Conservation (phyloP, 1,140 invertebrate species). For the Psix sp. region DNA sequence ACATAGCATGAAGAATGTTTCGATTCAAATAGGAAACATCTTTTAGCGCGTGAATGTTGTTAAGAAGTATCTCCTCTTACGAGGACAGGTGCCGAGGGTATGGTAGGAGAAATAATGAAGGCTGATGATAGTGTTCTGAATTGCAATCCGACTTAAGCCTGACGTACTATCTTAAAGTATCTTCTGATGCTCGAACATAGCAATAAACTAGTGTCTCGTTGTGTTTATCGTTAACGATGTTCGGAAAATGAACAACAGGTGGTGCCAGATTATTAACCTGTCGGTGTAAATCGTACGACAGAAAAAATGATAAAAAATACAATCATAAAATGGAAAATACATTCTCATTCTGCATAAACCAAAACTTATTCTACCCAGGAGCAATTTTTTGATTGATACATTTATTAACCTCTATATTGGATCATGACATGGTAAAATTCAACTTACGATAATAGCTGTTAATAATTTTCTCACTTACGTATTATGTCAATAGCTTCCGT, state of each 20-base stretch:
- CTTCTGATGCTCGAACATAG: slow-evolving; percentile 13
- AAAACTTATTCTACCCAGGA: too few relatives aligned
- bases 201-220: slow-evolving; percentile 41
- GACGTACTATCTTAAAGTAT: slow-evolving; percentile 15
- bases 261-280: slow-evolving; percentile 32
- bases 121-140: slow-evolving; percentile 29
- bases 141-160: slow-evolving; percentile 13
- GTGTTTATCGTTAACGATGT: slow-evolving; percentile 39
- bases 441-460: slow-evolving; percentile 56
- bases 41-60: slow-evolving; percentile 5
- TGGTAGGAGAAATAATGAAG: slow-evolving; percentile 26
- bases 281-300: slow-evolving; percentile 1
- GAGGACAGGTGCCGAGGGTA: slow-evolving; percentile 21
- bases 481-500: slow-evolving; percentile 53
- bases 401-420: slow-evolving; percentile 23
- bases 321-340: slow-evolving; percentile 10
- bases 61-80: slow-evolving; percentile 22
- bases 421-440: slow-evolving; percentile 34
- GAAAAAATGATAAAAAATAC: slow-evolving; percentile 13
- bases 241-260: slow-evolving; percentile 47
- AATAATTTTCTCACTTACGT: slow-evolving; percentile 65
- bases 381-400: too few relatives aligned
- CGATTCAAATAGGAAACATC: slow-evolving; percentile 20
- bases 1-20: slow-evolving; percentile 10
- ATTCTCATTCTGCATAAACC: background rate